Base-by-base conservation (phyloP, 2,888 invertebrate genomes). In the Acanthosoma haemorrhoidale region DNA sequence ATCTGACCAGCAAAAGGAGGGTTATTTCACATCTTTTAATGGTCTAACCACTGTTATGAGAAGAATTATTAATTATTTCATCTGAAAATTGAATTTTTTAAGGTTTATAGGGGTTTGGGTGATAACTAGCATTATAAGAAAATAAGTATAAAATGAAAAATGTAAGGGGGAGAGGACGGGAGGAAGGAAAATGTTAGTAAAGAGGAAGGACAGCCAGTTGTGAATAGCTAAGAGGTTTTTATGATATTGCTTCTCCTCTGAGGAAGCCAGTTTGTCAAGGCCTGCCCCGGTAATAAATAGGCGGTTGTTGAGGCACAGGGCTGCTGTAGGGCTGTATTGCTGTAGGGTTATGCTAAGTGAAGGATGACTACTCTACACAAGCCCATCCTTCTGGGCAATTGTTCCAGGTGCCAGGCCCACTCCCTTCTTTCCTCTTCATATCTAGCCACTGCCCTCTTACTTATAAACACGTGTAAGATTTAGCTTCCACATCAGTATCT, bases 161-260 rank as follows among this genome's bases (percentile, higher is more conserved):
- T 51, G 51, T 51, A 51, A 51, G 51, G 4, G 61, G 6, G 61
- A n/a, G 15, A 21, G 25, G 9, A 38, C 9, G 29, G 36, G n/a
- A 21, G 39, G 25, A 39, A 25, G 39, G 31, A 25, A 63, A 63
- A 63, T 21, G 39, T 25, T 38, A 63, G 63, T 25, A 21, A 25
- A 63, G 63, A 39, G 38, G 63, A 39, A 36, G 25, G 63, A 51
- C 51, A 41, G 63, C 29, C 31, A 63, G 63, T 41, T 63, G 63
- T 63, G 63, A 63, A 63, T 63, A 63, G 63, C 39, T 63, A 38
- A 63, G 41, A 39, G 63, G 63, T 63, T 63, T 63, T 63, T 63
- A 63, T 63, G 63, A 63, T 63, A 63, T 63, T 63, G 63, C 63
- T 39, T 29, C 25, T 25, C 21, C 18, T 34, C 18, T 21, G 63